These are phyloP conservation scores for Sceloporus undulatus DNA, from an alignment of 2,113 vertebrate genomes.

Conservation along the genomic window DNA sequence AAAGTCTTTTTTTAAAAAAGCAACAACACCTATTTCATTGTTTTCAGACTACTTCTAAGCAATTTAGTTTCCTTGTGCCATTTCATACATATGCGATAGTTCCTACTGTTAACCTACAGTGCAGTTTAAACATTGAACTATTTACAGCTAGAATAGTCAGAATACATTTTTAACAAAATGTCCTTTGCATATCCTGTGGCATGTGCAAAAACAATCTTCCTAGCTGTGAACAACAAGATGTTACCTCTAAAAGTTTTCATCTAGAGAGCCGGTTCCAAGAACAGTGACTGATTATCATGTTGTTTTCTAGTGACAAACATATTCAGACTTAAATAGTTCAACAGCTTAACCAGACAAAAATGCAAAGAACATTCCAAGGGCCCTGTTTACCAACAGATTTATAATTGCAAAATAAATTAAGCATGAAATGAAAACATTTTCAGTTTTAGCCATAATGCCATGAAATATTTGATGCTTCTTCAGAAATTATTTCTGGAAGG, in stretches of 20 bases:
- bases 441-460: conserved; percentile 24
- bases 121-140: background rate
- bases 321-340: conserved; percentile 38
- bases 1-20: background rate
- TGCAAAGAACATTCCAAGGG: conserved; percentile 12
- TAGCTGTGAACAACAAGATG: background rate
- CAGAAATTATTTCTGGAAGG: conserved; percentile 18
- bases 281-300: conserved; percentile 10
- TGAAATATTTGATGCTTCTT: conserved; percentile 34
- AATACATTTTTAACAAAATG: conserved; percentile 11
- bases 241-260: background rate
- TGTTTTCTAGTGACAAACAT: conserved; percentile 5
- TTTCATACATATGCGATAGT: background rate
- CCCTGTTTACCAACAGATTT: conserved; percentile 35
- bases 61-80: background rate
- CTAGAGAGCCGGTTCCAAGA: background rate
- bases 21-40: background rate
- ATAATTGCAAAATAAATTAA: conserved; percentile 42
- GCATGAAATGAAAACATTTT: conserved; percentile 37
- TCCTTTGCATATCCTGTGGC: background rate
- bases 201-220: background rate
- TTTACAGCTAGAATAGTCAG: conserved; percentile 29
- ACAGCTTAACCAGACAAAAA: conserved; percentile 26
- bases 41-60: background rate
- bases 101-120: background rate